These are phyloP conservation scores for Micropterix aruncella DNA, from an alignment of 2,888 invertebrate genomes.

Conservation along the genomic window DNA sequence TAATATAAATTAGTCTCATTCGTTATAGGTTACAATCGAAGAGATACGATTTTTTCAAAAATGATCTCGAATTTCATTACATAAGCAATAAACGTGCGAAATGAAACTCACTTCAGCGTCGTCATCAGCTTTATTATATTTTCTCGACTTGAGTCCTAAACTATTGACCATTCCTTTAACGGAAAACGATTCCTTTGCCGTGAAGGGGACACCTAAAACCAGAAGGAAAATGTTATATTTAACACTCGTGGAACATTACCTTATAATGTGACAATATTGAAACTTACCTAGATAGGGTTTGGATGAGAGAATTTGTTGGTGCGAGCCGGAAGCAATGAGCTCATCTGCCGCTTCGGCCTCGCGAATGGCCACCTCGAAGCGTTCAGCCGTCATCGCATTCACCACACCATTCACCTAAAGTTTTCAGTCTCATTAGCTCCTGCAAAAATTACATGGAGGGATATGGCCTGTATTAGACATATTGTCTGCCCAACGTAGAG, in stretches of 20 bases:
- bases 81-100: too few species aligned
- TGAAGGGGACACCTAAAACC: constrained; percentile 70
- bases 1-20: too few species aligned
- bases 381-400: constrained; percentile 73
- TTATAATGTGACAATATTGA: not conserved
- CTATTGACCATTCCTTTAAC: constrained; percentile 60
- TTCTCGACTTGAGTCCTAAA: constrained; percentile 49
- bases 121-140: constrained; percentile 41
- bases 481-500: not conserved
- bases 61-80: too few species aligned
- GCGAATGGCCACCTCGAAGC: constrained; percentile 61
- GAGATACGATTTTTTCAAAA: too few species aligned
- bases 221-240: not conserved
- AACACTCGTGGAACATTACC: not conserved
- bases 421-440: constrained; percentile 4
- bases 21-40: too few species aligned
- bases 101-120: constrained; percentile 51
- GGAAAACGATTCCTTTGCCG: constrained; percentile 79
- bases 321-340: constrained; percentile 42
- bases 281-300: constrained; percentile 66
- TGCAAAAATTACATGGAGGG: not conserved
- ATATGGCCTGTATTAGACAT: constrained; percentile 1
- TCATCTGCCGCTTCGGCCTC: constrained; percentile 66
- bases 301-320: constrained; percentile 46
- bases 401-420: constrained; percentile 50